Base-by-base conservation (phyloP, 1,140 invertebrate species). In the Anoplophora glabripennis region DNA sequence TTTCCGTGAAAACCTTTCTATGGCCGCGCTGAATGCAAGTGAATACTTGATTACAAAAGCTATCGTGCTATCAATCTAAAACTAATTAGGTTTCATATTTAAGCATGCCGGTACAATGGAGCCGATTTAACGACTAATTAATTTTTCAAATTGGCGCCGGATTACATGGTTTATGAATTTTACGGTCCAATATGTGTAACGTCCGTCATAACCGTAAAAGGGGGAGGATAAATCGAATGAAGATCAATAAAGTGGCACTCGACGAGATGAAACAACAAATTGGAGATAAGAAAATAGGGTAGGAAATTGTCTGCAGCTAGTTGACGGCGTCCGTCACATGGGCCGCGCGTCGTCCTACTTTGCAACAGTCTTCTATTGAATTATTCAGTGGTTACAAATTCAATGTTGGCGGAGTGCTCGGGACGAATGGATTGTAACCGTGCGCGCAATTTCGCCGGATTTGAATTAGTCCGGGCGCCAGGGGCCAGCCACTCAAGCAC, bases 241-340 rank as follows among this genome's bases (percentile, higher is more conserved):
- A 35, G 51, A 59, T 59, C 57, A 52, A 59, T 59, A 59, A 59
- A 59, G 44, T 46, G 58, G 35, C 58, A 60, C 58, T 60, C 58
- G 58, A 36, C 58, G 37, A 60, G 58, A 60, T 60, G 58, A 60
- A 60, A 60, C 58, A 60, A 60, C 52, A 60, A 60, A 60, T 60
- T 60, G 58, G 58, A 51, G 38, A 60, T 47, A 36, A 60, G 36
- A 55, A 60, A 60, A 55, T 54, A 46, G 58, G 58, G 52, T 55
- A 60, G 53, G 57, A 59, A 59, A 59, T 59, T 59, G 57, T 45
- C 57, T 46, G 57, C 12, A 52, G 41, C 46, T 49, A 49, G 57
- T 35, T 49, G 48, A 21, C 15, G 17, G 11, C 21, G 18, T 12
- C 9, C 11, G 46, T 11, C 11, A 33, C 11, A 12, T 12, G 21